Evolutionary conservation across 2,113 vertebrate genomes (phyloP), one percentile per base, ranked within the genome.

Genomic region (Miniopterus natalensis): DNA sequence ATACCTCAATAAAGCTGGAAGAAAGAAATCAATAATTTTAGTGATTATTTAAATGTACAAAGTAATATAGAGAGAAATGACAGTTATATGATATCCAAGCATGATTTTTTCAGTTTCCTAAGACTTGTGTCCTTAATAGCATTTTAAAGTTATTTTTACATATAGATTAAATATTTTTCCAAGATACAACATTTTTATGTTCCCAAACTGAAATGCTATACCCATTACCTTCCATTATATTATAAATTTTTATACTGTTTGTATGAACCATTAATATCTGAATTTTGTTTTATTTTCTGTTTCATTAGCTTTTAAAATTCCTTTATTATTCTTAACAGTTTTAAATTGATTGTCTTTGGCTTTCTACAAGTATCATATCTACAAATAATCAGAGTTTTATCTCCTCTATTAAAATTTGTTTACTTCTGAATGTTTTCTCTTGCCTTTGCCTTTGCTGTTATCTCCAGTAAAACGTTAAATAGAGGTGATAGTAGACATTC

Each of bases 321-420:
- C 36, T 36, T 40, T 51, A 40, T 75, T 63, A 49, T 66, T 66
- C 85, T 84, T 66, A 45, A 14, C n/a, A n/a, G 70, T 77, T 84
- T 92, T 84, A 77, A 84, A 75, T 53, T 84, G 20, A 84, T 74
- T 63, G 9, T 77, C 20, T 77, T 57, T 68, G 23, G 14, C 55
- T 78, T 31, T 68, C 61, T 78, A 27, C 47, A 63, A 27, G 77
- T 70, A 47, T 6, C 8, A 9, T 49, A 53, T 92, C 40, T 86
- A 42, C 40, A 92, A 78, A 68, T 55, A 63, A 31, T 83, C 40
- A 63, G 47, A 84, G 40, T 78, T 92, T 92, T 86, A 92, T 59
- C 29, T 68, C 29, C 40, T 92, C 29, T 23, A 36, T 47, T 77
- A 57, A 55, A 49, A 78, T 78, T 68, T 85, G 49, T 84, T 66